Conservation (phyloP, 1,140 invertebrate species). For the Camponotus pennsylvanicus region DNA sequence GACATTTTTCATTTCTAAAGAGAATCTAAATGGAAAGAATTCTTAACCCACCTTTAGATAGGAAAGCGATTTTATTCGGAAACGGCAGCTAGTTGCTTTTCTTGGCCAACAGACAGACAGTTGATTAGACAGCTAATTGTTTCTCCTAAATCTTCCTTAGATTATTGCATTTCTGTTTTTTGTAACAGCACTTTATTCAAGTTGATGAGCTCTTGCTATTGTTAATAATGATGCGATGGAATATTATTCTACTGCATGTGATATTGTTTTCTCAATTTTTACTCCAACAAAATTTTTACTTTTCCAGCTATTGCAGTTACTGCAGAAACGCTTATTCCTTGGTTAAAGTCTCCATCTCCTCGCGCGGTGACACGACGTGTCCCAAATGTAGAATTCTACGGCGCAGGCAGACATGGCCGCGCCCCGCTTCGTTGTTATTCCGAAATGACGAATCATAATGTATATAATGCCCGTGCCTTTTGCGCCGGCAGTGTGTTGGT, state of each 20-base stretch:
- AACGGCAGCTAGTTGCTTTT: neutral
- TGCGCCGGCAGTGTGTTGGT: slow-evolving; percentile 67
- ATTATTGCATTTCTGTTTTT: slow-evolving; percentile 22
- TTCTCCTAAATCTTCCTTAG: neutral
- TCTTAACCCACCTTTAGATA: neutral
- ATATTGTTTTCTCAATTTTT: neutral
- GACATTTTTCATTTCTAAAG: too few species aligned
- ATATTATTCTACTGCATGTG: neutral
- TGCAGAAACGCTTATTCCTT: slow-evolving; percentile 5
- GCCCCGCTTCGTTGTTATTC: slow-evolving; percentile 83
- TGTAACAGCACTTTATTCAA: neutral
- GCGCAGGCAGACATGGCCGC: slow-evolving; percentile 82
- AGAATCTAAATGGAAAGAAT: neutral
- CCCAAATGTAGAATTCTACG: slow-evolving; percentile 84
- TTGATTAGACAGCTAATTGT: slow-evolving; percentile 16
- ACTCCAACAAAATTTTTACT: neutral
- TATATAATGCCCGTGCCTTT: slow-evolving; percentile 78
- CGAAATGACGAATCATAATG: slow-evolving; percentile 86
- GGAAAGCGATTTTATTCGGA: neutral
- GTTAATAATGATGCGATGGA: neutral
- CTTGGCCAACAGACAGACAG: neutral
- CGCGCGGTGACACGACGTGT: slow-evolving; percentile 73
- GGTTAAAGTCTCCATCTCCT: slow-evolving; percentile 62
- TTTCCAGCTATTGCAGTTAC: neutral
- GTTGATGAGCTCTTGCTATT: neutral